Base-by-base conservation (phyloP, 2,888 invertebrate species). In the Cheilosia urbana region DNA sequence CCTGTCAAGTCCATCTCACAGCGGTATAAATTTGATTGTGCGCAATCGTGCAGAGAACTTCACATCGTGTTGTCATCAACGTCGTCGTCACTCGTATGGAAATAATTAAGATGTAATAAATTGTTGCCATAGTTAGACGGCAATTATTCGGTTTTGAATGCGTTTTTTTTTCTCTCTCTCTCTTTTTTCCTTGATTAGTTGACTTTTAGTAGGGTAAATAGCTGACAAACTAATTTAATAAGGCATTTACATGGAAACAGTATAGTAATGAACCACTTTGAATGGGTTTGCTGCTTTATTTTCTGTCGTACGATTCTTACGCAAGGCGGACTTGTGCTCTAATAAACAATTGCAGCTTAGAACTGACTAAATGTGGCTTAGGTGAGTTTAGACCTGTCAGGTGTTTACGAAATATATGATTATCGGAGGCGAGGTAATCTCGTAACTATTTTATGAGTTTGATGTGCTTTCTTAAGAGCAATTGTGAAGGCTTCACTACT, bases 61-160 rank as follows among this genome's bases (percentile, higher is more conserved):
- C 66, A 68, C 34, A 13, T 72, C 17, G 47, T 53, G 53, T 68
- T 63, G 57, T 60, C 27, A 37, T 71, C 66, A 73, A 19, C 30
- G 62, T 42, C 65, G 42, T 73, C 21, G 62, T 15, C 57, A 76
- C 30, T 63, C 51, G 58, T 63, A 42, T 81, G 53, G 49, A 81
- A 81, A 69, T 76, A 47, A 69, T 73, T 73, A 27, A 80, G 63
- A 37, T 42, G 76, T 58, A 69, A 63, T 75, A 57, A 53, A 62
- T 53, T 15, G 19, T 47, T 65, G 40, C 19, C 21, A 51, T 13
- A 78, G 27, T 75, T 76, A 62, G 68, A 45, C 45, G 37, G 17
- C 53, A 72, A 62, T 72, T 72, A 60, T 72, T 72, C 62, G 47
- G 24, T 37, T 47, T 47, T 57, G 40, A 24, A n/a, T 21, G 51